These are phyloP conservation scores for Ceyx margarethae DNA, from an alignment of 2,113 vertebrate genomes.

Conservation along the genomic window DNA sequence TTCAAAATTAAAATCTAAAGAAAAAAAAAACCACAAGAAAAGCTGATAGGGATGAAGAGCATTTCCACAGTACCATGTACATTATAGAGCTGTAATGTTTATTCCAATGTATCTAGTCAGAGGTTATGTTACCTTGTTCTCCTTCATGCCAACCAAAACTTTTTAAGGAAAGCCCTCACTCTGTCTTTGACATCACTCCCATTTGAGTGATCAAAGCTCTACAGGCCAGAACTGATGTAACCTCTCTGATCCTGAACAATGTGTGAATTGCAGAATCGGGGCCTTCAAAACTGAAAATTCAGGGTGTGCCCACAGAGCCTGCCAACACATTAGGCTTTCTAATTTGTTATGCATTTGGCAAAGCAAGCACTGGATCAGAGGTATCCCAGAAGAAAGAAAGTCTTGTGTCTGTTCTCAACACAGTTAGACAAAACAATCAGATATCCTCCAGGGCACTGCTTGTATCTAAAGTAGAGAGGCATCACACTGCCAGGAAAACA, in stretches of 20 bases:
- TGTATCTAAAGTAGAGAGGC: neutral
- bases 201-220: neutral
- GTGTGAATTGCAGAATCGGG: neutral
- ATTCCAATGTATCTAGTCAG: neutral
- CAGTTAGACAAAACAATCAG: neutral
- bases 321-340: slow-evolving; percentile 21
- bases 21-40: slow-evolving; percentile 57
- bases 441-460: neutral
- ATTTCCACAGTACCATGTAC: neutral
- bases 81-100: neutral
- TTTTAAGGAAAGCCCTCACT: neutral
- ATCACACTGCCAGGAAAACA: neutral
- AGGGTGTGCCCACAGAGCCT: neutral
- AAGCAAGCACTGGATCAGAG: slow-evolving; percentile 10
- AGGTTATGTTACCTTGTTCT: neutral
- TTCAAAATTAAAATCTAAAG: slow-evolving; percentile 54
- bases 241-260: neutral
- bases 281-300: neutral
- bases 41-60: slow-evolving; percentile 19
- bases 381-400: slow-evolving; percentile 5
- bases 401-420: neutral
- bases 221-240: neutral
- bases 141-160: slow-evolving; percentile 2
- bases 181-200: neutral
- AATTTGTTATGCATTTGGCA: slow-evolving; percentile 30